Conservation (phyloP, 2,113 vertebrate species). For the Pangasianodon hypophthalmus region DNA sequence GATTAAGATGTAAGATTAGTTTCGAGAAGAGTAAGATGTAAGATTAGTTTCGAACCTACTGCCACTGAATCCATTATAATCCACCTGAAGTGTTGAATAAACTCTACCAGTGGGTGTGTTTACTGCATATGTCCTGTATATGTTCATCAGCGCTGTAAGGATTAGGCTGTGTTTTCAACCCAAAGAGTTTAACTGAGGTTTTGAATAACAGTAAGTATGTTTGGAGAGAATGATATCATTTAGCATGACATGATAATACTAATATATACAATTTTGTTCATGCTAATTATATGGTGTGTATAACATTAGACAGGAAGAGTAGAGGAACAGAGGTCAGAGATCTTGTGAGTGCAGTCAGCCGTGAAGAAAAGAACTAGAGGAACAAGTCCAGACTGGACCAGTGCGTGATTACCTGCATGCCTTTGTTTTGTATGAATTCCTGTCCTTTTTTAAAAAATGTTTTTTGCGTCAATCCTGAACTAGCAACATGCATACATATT, state of each 20-base stretch:
- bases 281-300: background rate
- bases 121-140: too few relatives aligned
- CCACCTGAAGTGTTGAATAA: background rate
- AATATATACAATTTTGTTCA: background rate
- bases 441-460: background rate
- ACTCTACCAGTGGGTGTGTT: background rate
- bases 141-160: background rate
- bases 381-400: conserved; percentile 35
- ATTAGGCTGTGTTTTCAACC: background rate
- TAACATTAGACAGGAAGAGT: background rate
- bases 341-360: background rate
- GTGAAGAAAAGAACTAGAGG: conserved; percentile 11
- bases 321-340: background rate
- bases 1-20: background rate
- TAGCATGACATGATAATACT: background rate
- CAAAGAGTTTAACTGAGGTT: background rate
- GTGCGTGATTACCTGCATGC: background rate
- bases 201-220: background rate
- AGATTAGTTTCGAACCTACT: background rate
- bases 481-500: background rate
- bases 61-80: background rate
- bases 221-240: background rate
- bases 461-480: background rate
- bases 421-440: background rate
- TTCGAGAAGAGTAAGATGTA: background rate